These are phyloP conservation scores for Drosophila obscura DNA, from an alignment of 1,140 invertebrate species.

Conservation along the genomic window DNA sequence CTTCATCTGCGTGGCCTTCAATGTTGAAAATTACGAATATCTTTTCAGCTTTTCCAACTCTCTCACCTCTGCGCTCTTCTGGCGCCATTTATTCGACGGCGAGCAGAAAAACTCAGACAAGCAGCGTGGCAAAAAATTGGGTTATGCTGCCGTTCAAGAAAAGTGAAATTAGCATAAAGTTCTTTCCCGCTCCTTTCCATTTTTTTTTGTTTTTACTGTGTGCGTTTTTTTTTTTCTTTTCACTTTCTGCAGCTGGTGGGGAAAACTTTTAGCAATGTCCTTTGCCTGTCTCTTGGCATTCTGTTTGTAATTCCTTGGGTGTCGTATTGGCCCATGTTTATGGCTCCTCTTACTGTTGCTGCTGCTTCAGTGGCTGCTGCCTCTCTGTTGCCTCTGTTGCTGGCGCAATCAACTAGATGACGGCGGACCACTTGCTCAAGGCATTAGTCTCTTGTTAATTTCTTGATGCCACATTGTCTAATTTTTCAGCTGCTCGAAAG, in stretches of 20 bases:
- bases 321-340: conserved; percentile 30
- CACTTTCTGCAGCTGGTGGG: conserved; percentile 40
- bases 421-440: conserved; percentile 34
- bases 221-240: conserved; percentile 30
- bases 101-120: conserved; percentile 30
- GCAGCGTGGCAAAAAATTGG: conserved; percentile 54
- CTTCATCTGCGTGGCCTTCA: conserved; percentile 43
- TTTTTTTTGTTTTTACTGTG: conserved; percentile 9
- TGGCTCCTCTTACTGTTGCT: conserved; percentile 18
- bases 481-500: conserved; percentile 16
- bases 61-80: conserved; percentile 14
- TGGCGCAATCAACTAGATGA: conserved; percentile 51
- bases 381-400: neutral
- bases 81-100: conserved; percentile 61
- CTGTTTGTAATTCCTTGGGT: conserved; percentile 60
- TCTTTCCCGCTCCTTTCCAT: conserved; percentile 27
- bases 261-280: conserved; percentile 50
- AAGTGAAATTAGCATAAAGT: conserved; percentile 80
- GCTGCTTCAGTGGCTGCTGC: neutral
- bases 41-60: conserved; percentile 30
- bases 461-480: conserved; percentile 36
- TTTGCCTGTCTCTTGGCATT: conserved; percentile 50
- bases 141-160: conserved; percentile 66
- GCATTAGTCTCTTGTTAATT: conserved; percentile 45
- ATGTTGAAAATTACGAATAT: conserved; percentile 50